Percentiles rank a stretch among this genome's conserved stretches.
Evolutionary conservation across 1,140 invertebrate species (phyloP).

Genomic region (Drosophila eugracilis): DNA sequence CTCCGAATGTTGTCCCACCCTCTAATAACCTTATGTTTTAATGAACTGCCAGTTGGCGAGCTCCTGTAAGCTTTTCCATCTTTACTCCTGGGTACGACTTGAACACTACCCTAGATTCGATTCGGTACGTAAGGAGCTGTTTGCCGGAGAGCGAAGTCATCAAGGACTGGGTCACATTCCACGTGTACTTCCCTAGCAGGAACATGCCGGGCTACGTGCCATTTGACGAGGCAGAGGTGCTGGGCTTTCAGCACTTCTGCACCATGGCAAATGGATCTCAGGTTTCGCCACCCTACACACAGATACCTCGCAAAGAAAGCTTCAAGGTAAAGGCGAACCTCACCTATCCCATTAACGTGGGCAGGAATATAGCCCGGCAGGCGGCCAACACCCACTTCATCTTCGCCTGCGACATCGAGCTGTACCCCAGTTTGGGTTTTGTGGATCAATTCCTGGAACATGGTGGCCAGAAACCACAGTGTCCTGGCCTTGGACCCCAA

Average conservation of each 20-base stretch:
- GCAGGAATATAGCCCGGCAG: constrained; percentile 92
- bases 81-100: constrained; percentile 91
- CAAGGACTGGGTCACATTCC: constrained; percentile 91
- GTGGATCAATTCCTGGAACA: constrained; percentile 91
- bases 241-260: constrained; percentile 88
- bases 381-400: constrained; percentile 92
- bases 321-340: constrained; percentile 92
- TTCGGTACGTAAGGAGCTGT: constrained; percentile 89
- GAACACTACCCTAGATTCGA: constrained; percentile 87
- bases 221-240: constrained; percentile 86
- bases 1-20: too few relatives aligned
- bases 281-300: constrained; percentile 87
- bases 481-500: constrained; percentile 71
- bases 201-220: constrained; percentile 91
- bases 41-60: constrained; percentile 88
- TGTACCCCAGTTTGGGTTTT: constrained; percentile 92
- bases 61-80: constrained; percentile 90
- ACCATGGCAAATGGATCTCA: constrained; percentile 31
- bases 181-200: constrained; percentile 92
- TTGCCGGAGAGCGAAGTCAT: constrained; percentile 87
- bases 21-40: too few relatives aligned
- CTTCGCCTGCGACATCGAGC: constrained; percentile 94
- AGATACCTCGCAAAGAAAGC: constrained; percentile 87
- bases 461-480: constrained; percentile 89
- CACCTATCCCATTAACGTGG: constrained; percentile 94